Percentiles rank a stretch among this genome's conserved stretches.
phyloP scores from a whole-genome alignment of 2,113 vertebrate genomes.

The Onychostruthus taczanowskii region DNA sequence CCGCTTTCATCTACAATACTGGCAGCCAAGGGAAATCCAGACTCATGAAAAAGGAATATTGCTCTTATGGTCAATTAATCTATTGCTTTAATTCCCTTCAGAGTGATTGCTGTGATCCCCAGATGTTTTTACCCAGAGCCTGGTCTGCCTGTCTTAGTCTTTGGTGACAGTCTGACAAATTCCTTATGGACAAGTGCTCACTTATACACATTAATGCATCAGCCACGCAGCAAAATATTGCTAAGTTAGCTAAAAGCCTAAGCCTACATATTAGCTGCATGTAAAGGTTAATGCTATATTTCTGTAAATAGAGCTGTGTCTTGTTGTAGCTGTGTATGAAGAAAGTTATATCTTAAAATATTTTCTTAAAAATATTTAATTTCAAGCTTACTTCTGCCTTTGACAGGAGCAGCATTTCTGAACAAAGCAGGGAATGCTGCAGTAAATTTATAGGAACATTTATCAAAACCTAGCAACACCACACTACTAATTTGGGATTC shows the following conservation, averaged over 20 bases:
- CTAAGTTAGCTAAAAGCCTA: neutral
- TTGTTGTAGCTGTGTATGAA: neutral
- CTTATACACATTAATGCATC: slow-evolving; percentile 10
- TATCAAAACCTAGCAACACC: slow-evolving; percentile 14
- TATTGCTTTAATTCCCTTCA: slow-evolving; percentile 30
- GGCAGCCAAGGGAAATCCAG: slow-evolving; percentile 41
- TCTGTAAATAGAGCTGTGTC: neutral
- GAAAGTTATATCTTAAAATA: neutral
- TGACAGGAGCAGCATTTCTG: neutral
- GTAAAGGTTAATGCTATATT: neutral
- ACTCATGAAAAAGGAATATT: slow-evolving; percentile 25
- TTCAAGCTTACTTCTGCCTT: neutral
- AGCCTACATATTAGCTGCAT: neutral
- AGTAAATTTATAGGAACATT: neutral
- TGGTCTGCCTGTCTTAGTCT: neutral
- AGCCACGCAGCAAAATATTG: neutral
- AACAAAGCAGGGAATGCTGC: neutral
- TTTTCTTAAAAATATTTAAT: neutral
- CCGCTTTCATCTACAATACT: slow-evolving; percentile 18
- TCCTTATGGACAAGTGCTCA: slow-evolving; percentile 18
- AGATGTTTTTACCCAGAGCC: neutral
- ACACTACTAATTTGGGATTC: slow-evolving; percentile 21
- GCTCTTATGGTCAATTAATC: slow-evolving; percentile 45
- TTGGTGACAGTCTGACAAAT: slow-evolving; percentile 27
- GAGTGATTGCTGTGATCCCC: slow-evolving; percentile 29